Conservation (phyloP, 1,140 invertebrate species). For the Dendrolimus kikuchii region DNA sequence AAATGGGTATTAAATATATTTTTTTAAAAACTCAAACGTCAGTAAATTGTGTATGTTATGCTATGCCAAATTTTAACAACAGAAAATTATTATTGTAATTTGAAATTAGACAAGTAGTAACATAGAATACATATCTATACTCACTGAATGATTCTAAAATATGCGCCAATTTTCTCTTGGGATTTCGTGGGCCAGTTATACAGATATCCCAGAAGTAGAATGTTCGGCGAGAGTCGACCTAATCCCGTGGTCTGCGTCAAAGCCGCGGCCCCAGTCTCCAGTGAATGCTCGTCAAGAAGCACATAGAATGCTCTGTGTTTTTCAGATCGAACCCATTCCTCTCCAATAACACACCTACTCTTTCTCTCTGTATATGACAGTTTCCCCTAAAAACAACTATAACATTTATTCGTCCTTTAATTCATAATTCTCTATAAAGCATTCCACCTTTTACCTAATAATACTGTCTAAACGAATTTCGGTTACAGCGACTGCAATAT, state of each 20-base stretch:
- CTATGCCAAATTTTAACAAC: not conserved
- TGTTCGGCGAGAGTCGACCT: slow-evolving; percentile 93
- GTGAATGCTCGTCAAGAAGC: slow-evolving; percentile 82
- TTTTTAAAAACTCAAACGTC: too few relatives aligned
- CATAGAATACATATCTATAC: slow-evolving; percentile 35
- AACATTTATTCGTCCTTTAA: too few relatives aligned
- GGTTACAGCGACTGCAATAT: too few relatives aligned
- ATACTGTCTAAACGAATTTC: too few relatives aligned
- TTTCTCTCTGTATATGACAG: slow-evolving; percentile 9
- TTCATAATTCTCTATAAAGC: too few relatives aligned
- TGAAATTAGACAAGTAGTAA: not conserved
- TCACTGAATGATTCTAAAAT: slow-evolving; percentile 86
- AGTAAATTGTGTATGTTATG: too few relatives aligned
- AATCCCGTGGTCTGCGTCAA: slow-evolving; percentile 85
- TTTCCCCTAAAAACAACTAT: slow-evolving; percentile 8
- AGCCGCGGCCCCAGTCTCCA: slow-evolving; percentile 84
- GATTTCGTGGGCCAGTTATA: slow-evolving; percentile 84
- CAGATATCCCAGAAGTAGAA: slow-evolving; percentile 94
- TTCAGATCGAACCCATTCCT: slow-evolving; percentile 50
- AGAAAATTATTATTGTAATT: not conserved
- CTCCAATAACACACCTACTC: slow-evolving; percentile 51
- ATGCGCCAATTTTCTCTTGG: slow-evolving; percentile 81
- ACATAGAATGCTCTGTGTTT: slow-evolving; percentile 89
- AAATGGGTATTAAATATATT: too few relatives aligned
- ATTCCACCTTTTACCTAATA: too few relatives aligned